Percentiles rank a stretch among this genome's conserved stretches.
phyloP scores from a whole-genome alignment of 64 coral and sea anemone genomes.

The Pocillopora verrucosa region DNA sequence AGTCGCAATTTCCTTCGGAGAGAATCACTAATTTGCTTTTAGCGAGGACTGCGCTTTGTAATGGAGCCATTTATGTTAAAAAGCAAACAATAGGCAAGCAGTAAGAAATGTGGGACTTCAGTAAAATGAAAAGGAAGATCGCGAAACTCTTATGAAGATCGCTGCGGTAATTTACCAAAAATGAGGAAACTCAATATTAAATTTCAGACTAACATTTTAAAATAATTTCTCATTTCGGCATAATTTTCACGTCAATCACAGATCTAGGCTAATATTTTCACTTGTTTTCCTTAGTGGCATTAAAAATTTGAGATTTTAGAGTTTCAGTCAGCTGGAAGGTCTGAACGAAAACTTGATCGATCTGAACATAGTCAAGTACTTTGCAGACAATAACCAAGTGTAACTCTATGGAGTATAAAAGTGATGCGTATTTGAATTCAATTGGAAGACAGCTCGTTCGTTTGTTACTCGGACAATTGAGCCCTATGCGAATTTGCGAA shows the following conservation, averaged over 20 bases:
- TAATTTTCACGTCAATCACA: neutral
- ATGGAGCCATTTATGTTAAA: neutral
- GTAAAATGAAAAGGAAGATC: too few species aligned
- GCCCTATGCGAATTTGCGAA: too few species aligned
- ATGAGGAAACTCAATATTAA: neutral
- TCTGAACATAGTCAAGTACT: neutral
- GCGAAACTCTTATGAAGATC: neutral
- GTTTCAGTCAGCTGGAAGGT: neutral
- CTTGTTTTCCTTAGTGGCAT: neutral
- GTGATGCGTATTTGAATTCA: neutral
- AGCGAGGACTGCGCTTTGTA: neutral
- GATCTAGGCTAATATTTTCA: neutral
- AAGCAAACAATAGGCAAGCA: neutral
- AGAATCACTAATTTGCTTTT: constrained; percentile 22
- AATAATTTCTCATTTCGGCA: neutral
- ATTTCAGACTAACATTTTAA: constrained; percentile 7
- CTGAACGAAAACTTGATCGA: neutral
- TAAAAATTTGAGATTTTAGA: neutral
- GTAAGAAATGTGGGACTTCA: neutral
- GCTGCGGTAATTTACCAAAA: neutral
- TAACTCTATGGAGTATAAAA: neutral
- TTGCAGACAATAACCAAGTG: neutral
- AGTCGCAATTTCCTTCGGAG: neutral
- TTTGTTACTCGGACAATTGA: neutral
- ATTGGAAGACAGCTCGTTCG: neutral